Percentiles rank a stretch among this genome's conserved stretches.
phyloP scores from a whole-genome alignment of 2,888 invertebrate species.

The Physocephala rufipes region DNA sequence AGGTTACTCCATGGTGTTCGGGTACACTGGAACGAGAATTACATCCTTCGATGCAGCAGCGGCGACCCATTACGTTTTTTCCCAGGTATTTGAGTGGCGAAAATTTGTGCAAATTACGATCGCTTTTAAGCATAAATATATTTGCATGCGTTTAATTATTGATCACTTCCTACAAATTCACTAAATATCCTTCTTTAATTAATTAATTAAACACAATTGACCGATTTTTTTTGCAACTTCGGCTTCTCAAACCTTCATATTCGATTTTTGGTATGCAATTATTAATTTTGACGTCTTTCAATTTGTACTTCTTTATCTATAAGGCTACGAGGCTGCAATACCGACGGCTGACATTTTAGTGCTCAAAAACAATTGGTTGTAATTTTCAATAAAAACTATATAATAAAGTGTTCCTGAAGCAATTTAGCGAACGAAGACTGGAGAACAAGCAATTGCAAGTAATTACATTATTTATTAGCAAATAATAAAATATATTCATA shows the following conservation, averaged over 20 bases:
- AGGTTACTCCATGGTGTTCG: slow-evolving; percentile 74
- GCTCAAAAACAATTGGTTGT: no score
- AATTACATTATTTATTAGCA: no score
- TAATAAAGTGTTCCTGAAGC: no score
- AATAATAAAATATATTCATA: no score
- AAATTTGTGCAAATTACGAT: slow-evolving; percentile 36
- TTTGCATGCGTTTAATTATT: not conserved
- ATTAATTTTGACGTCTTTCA: not conserved
- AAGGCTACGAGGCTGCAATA: not conserved
- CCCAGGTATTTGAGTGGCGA: slow-evolving; percentile 34
- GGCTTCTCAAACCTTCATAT: not conserved
- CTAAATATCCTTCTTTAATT: not conserved
- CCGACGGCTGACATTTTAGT: not conserved
- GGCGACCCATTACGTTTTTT: slow-evolving; percentile 58
- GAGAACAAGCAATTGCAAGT: no score
- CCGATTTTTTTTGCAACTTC: not conserved
- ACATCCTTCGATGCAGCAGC: slow-evolving; percentile 62
- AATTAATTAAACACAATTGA: not conserved
- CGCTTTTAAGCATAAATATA: slow-evolving; percentile 24
- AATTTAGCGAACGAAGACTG: no score
- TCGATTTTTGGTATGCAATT: not conserved
- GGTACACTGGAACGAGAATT: slow-evolving; percentile 59
- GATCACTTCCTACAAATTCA: not conserved
- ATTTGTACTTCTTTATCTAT: slow-evolving; percentile 9
- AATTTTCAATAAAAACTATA: no score